A percentile compares a stretch with the other conserved stretches of the same genome.
Conservation (phyloP, 2,113 vertebrate genomes). For the Thermophis baileyi region DNA sequence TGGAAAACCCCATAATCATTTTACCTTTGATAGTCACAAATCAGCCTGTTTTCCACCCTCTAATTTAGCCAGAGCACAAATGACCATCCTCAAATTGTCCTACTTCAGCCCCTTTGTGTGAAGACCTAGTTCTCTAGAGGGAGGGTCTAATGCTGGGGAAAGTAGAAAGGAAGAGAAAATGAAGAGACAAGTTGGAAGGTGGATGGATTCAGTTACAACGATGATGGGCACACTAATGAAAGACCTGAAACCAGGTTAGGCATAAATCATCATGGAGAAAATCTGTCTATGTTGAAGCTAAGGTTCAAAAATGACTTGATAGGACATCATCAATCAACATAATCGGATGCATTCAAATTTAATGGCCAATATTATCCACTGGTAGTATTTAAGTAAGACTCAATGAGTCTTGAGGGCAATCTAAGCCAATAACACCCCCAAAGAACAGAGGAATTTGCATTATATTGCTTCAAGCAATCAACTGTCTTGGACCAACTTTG, state of each 20-base stretch:
- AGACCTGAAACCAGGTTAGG: background rate
- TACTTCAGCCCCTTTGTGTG: background rate
- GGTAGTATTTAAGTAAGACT: background rate
- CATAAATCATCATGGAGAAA: background rate
- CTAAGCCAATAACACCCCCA: background rate
- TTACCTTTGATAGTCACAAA: background rate
- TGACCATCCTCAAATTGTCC: background rate
- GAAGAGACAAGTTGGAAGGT: background rate
- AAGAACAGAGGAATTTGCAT: background rate
- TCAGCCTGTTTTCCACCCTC: background rate
- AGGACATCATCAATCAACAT: background rate
- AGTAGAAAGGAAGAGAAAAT: background rate
- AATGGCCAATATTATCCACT: background rate
- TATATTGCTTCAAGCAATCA: background rate
- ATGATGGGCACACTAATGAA: background rate
- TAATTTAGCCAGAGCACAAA: background rate
- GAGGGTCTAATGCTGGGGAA: background rate
- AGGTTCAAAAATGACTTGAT: background rate
- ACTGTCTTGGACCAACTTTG: background rate
- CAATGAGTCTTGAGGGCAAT: background rate
- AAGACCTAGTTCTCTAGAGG: background rate
- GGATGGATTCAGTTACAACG: background rate
- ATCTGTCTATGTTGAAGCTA: background rate
- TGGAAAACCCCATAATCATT: background rate
- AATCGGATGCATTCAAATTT: background rate